Evolutionary conservation across 2,113 vertebrate species (phyloP).

Genomic region (Platichthys flesus): DNA sequence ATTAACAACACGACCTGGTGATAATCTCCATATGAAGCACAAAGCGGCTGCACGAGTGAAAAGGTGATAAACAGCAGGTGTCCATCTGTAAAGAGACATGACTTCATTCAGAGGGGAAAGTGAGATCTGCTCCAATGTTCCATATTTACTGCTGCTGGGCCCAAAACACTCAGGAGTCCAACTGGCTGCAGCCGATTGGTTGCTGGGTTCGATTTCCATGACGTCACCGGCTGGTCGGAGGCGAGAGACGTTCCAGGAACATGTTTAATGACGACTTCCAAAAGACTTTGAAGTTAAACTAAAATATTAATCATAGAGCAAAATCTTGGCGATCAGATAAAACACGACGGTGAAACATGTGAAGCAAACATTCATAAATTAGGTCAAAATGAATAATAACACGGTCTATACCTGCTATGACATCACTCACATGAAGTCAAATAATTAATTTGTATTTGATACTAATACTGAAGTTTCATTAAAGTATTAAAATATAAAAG

Average conservation of each 20-base stretch:
- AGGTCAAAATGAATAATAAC: too few relatives aligned
- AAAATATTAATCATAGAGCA: too few relatives aligned
- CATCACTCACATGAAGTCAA: too few relatives aligned
- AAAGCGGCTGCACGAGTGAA: neutral
- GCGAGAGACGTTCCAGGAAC: constrained; percentile 25
- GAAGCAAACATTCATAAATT: too few relatives aligned
- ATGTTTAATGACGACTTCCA: too few relatives aligned
- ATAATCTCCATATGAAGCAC: constrained; percentile 1
- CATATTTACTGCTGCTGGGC: constrained; percentile 51
- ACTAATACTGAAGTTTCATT: too few relatives aligned
- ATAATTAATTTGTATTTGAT: too few relatives aligned
- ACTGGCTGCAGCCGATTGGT: constrained; percentile 46
- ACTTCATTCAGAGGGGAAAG: constrained; percentile 49
- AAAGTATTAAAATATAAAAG: too few relatives aligned
- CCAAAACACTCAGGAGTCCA: constrained; percentile 42
- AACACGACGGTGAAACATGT: too few relatives aligned
- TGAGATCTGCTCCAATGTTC: constrained; percentile 31
- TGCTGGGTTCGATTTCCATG: constrained; percentile 65
- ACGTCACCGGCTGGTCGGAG: constrained; percentile 61
- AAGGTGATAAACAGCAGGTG: constrained; percentile 41
- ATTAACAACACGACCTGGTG: neutral
- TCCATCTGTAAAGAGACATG: constrained; percentile 48
- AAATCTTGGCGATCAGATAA: too few relatives aligned
- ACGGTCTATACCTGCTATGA: too few relatives aligned
- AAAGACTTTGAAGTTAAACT: too few relatives aligned